Evolutionary conservation across 2,888 invertebrate genomes (phyloP).

Genomic region (Zhengitettix transpicula): DNA sequence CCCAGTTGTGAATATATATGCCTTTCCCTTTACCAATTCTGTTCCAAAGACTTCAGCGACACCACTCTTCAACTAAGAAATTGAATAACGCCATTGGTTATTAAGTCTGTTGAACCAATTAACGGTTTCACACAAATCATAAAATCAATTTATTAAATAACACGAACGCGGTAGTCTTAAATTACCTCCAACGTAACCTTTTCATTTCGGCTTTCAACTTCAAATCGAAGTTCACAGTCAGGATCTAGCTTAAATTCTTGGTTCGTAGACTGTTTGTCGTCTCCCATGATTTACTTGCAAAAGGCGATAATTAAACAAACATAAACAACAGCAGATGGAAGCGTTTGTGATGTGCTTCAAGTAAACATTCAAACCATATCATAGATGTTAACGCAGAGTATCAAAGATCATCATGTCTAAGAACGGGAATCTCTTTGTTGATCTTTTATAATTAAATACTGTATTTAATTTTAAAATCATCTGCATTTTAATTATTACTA

Average conservation of each 20-base stretch:
- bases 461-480: too few relatives aligned
- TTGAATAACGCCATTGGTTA: neutral
- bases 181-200: slow-evolving; percentile 61
- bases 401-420: too few relatives aligned
- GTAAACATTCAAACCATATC: too few relatives aligned
- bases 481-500: too few relatives aligned
- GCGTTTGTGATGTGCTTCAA: too few relatives aligned
- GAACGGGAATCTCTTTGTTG: too few relatives aligned
- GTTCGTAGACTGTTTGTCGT: neutral
- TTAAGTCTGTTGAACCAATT: neutral
- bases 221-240: slow-evolving; percentile 85
- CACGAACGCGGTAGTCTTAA: slow-evolving; percentile 4
- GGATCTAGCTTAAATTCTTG: slow-evolving; percentile 71
- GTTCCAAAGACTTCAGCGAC: slow-evolving; percentile 94
- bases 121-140: neutral
- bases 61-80: slow-evolving; percentile 62
- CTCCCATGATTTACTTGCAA: too few relatives aligned
- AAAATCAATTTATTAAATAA: neutral
- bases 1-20: slow-evolving; percentile 74
- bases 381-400: too few relatives aligned
- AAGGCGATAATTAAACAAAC: too few relatives aligned
- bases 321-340: too few relatives aligned
- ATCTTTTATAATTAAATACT: too few relatives aligned
- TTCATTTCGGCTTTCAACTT: slow-evolving; percentile 75
- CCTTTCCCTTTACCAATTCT: slow-evolving; percentile 82